phyloP scores from a whole-genome alignment of 2,113 vertebrate genomes.

The Thymallus thymallus region DNA sequence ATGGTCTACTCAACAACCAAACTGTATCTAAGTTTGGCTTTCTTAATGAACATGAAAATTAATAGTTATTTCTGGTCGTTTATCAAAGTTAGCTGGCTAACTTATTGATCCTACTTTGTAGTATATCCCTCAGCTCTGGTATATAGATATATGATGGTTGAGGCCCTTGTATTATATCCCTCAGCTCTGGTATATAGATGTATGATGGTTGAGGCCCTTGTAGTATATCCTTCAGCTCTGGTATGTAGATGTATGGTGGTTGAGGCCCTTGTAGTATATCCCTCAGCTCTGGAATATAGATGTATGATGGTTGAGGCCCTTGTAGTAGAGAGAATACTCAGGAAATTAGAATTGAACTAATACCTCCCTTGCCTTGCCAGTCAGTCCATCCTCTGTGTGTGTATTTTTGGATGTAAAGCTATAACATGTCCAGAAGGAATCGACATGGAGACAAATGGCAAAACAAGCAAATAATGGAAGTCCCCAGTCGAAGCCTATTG shows the following conservation, averaged over 20 bases:
- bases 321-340: not conserved
- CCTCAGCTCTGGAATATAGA: too few relatives aligned
- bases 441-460: constrained; percentile 50
- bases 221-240: not conserved
- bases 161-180: too few relatives aligned
- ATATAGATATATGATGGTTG: not conserved
- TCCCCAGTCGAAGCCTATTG: constrained; percentile 50
- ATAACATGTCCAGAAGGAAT: constrained; percentile 25
- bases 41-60: too few relatives aligned
- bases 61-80: too few relatives aligned
- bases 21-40: too few relatives aligned
- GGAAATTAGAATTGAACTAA: not conserved
- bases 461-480: constrained; percentile 42
- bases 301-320: too few relatives aligned
- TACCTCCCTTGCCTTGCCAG: not conserved
- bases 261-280: too few relatives aligned
- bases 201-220: too few relatives aligned
- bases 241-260: not conserved
- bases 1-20: too few relatives aligned
- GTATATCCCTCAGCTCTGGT: not conserved
- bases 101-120: too few relatives aligned
- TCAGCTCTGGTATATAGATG: too few relatives aligned
- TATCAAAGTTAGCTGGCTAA: too few relatives aligned
- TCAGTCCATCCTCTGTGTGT: not conserved
- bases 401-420: constrained; percentile 41